Percentiles rank a stretch among this genome's conserved stretches.
Evolutionary conservation across 2,113 vertebrate genomes (phyloP).

Genomic region (Pycnonotus jocosus): DNA sequence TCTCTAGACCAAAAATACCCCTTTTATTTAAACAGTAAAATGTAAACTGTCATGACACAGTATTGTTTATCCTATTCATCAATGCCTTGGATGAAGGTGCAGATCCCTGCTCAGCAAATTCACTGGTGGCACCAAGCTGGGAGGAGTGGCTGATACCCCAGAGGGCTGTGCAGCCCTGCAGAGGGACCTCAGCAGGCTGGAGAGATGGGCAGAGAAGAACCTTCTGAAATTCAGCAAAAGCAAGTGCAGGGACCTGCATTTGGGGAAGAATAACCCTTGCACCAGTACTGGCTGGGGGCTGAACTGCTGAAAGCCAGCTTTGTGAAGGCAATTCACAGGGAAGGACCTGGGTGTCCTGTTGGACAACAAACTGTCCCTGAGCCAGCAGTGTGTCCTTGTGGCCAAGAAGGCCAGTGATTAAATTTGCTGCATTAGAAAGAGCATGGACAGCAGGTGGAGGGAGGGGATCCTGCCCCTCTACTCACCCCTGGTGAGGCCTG

Average conservation of each 20-base stretch:
- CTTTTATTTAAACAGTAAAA: background rate
- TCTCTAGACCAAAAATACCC: background rate
- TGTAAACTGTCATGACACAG: background rate
- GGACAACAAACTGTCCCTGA: background rate
- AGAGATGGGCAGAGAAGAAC: background rate
- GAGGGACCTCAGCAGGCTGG: fast-evolving
- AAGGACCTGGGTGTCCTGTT: background rate
- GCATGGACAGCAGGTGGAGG: fast-evolving
- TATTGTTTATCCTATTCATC: background rate
- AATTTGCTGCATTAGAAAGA: too few relatives aligned
- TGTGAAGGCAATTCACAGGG: background rate
- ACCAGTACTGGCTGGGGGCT: fast-evolving
- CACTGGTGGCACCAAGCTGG: fast-evolving
- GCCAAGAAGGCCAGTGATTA: background rate
- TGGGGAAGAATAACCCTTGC: fast-evolving
- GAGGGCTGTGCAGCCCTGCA: background rate
- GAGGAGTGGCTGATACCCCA: fast-evolving
- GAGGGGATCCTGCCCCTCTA: fast-evolving
- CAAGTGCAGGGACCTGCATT: background rate
- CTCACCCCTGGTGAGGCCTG: background rate
- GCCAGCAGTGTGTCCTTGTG: background rate
- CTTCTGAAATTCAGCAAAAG: fast-evolving
- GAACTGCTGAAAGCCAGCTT: background rate
- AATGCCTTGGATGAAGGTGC: background rate
- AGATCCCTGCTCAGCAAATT: background rate